Evolutionary conservation across 2,888 invertebrate genomes (phyloP).

Genomic region (Drosophila mayaguana): DNA sequence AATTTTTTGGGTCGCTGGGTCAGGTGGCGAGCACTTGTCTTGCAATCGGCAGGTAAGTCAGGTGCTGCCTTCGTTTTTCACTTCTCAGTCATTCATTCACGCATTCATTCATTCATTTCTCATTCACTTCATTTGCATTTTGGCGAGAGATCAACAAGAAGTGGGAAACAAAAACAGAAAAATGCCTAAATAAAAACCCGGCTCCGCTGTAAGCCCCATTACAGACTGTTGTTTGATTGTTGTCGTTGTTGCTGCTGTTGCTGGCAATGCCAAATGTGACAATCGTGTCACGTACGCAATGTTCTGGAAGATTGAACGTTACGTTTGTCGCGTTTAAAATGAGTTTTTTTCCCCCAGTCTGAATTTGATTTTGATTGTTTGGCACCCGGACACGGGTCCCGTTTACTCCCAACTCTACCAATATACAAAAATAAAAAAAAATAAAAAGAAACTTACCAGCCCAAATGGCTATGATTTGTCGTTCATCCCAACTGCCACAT

Average conservation of each 20-base stretch:
- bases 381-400: conserved; percentile 62
- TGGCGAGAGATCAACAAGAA: conserved; percentile 37
- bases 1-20: conserved; percentile 75
- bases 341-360: conserved; percentile 67
- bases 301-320: conserved; percentile 84
- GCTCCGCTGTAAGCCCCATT: conserved; percentile 51
- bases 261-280: conserved; percentile 69
- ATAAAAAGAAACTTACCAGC: conserved; percentile 8
- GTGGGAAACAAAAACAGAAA: conserved; percentile 11
- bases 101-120: conserved; percentile 41
- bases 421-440: background rate
- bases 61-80: conserved; percentile 67
- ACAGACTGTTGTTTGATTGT: conserved; percentile 12
- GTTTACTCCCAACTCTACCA: background rate
- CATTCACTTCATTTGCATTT: conserved; percentile 72
- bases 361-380: conserved; percentile 82
- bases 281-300: conserved; percentile 83
- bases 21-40: conserved; percentile 35
- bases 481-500: conserved; percentile 60
- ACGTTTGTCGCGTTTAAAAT: conserved; percentile 83
- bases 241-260: conserved; percentile 23
- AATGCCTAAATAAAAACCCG: conserved; percentile 55
- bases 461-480: conserved; percentile 51
- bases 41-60: conserved; percentile 38
- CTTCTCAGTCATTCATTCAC: conserved; percentile 36